Conservation (phyloP, 2,797 vertebrate genomes). For the Basileuterus tristriatus region DNA sequence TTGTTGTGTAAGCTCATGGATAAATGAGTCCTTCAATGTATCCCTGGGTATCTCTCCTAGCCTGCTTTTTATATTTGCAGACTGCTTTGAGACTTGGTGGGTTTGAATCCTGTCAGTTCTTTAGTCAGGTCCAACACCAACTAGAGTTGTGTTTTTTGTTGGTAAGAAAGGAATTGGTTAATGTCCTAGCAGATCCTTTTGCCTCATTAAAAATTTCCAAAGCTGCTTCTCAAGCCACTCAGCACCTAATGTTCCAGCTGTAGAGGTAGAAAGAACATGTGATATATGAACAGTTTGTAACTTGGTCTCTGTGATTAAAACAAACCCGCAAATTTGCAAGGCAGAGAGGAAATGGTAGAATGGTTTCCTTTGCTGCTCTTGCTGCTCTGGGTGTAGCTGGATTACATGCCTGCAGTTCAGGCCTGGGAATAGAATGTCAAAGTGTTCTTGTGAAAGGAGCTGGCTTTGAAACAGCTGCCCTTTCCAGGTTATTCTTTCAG, state of each 20-base stretch:
- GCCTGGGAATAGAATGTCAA: not conserved
- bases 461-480: not conserved
- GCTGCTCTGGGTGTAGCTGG: not conserved
- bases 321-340: not conserved
- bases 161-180: not conserved
- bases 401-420: not conserved
- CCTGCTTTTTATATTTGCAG: not conserved
- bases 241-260: not conserved
- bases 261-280: not conserved
- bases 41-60: not conserved
- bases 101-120: not conserved
- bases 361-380: not conserved
- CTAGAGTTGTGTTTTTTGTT: not conserved
- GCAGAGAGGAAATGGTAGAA: not conserved
- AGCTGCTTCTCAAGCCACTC: not conserved
- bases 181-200: not conserved
- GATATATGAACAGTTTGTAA: not conserved
- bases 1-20: not conserved
- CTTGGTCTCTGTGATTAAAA: not conserved
- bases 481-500: not conserved
- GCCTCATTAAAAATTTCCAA: not conserved
- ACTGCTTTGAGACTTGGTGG: accelerated
- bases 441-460: not conserved
- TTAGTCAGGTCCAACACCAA: not conserved
- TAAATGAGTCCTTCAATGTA: not conserved